Conservation (phyloP, 2,797 vertebrate species). For the Taeniopygia guttata region DNA sequence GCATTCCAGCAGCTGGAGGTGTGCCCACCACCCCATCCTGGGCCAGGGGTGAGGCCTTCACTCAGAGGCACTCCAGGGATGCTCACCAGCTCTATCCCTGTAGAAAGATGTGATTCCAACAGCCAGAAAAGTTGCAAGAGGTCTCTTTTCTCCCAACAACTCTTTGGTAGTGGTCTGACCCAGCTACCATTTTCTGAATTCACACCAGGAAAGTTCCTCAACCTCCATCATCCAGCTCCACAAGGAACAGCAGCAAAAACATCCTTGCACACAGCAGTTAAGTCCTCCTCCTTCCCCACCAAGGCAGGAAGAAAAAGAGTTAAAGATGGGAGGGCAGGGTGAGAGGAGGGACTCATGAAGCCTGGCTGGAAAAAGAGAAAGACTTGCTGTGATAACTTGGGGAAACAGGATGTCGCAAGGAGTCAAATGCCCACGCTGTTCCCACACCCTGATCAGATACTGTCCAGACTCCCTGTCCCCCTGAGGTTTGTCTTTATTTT, state of each 20-base stretch:
- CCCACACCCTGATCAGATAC: slow-evolving; percentile 23
- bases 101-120: neutral
- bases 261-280: neutral
- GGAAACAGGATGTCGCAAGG: slow-evolving; percentile 30
- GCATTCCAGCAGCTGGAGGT: neutral
- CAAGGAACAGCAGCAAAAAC: neutral
- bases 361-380: slow-evolving; percentile 32
- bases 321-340: neutral
- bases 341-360: slow-evolving; percentile 10
- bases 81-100: neutral
- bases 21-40: neutral
- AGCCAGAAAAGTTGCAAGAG: neutral
- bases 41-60: neutral
- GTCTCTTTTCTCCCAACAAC: neutral
- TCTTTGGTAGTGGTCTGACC: neutral
- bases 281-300: neutral
- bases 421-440: slow-evolving; percentile 61
- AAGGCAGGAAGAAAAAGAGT: slow-evolving; percentile 5
- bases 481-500: slow-evolving; percentile 56
- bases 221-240: neutral
- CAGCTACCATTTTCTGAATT: neutral
- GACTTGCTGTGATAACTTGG: slow-evolving; percentile 27
- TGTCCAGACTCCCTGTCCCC: slow-evolving; percentile 4
- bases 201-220: neutral
- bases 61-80: neutral